phyloP scores from a whole-genome alignment of 2,797 vertebrate genomes.

The Lagorchestes hirsutus region DNA sequence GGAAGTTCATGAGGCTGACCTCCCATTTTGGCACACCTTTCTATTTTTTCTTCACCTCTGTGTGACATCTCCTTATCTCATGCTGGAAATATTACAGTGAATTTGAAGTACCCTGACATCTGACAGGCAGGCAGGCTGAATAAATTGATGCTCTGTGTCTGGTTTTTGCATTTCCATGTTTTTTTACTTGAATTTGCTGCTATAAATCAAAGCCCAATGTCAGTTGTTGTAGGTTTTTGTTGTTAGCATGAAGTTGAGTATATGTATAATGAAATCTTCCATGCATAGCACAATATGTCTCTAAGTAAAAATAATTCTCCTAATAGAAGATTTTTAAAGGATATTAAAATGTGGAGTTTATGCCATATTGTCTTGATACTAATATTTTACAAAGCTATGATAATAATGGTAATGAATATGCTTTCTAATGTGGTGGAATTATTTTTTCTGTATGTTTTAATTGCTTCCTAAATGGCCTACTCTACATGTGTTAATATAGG shows the following conservation, averaged over 20 bases:
- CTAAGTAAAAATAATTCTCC: not conserved
- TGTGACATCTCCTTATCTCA: slow-evolving; percentile 69
- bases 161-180: slow-evolving; percentile 64
- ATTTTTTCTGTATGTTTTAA: not conserved
- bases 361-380: slow-evolving; percentile 22
- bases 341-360: not conserved
- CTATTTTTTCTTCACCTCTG: slow-evolving; percentile 60
- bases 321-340: slow-evolving; percentile 36
- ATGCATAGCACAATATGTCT: not conserved
- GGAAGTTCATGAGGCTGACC: slow-evolving; percentile 28
- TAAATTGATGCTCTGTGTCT: slow-evolving; percentile 74
- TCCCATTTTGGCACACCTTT: slow-evolving; percentile 40
- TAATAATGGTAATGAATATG: not conserved
- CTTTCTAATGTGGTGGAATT: not conserved
- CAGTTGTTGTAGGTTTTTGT: slow-evolving; percentile 62
- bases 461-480: not conserved
- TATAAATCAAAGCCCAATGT: slow-evolving; percentile 61
- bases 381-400: not conserved
- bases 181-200: slow-evolving; percentile 39
- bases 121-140: slow-evolving; percentile 67
- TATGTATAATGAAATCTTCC: not conserved
- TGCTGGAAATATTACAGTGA: slow-evolving; percentile 63
- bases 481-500: not conserved
- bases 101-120: slow-evolving; percentile 68
- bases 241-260: slow-evolving; percentile 41